Percentiles rank a stretch among this genome's conserved stretches.
phyloP scores from a whole-genome alignment of 2,113 vertebrate species.

The Dissostichus mawsoni region DNA sequence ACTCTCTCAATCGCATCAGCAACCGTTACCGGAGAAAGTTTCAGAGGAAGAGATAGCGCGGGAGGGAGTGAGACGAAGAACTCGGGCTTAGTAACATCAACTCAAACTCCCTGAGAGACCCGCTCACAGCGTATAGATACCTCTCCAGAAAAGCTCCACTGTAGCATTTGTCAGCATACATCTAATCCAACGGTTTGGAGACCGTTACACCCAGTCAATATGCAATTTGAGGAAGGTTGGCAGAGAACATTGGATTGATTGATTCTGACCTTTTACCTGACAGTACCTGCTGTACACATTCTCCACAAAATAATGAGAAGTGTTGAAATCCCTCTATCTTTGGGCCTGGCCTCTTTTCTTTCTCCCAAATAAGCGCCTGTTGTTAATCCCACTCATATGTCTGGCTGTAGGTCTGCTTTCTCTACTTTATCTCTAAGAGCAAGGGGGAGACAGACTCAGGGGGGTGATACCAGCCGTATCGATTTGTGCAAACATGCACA shows the following conservation, averaged over 20 bases:
- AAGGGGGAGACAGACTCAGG: slow-evolving; percentile 43
- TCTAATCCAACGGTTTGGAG: slow-evolving; percentile 61
- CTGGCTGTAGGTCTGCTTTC: slow-evolving; percentile 64
- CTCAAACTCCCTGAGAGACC: slow-evolving; percentile 40
- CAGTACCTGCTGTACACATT: slow-evolving; percentile 71
- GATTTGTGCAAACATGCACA: slow-evolving; percentile 63
- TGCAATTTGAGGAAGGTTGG: slow-evolving; percentile 76
- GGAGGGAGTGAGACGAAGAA: slow-evolving; percentile 36
- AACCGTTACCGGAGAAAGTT: slow-evolving; percentile 41
- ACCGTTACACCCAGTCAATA: slow-evolving; percentile 72
- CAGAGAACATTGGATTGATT: slow-evolving; percentile 76
- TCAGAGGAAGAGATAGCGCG: slow-evolving; percentile 7
- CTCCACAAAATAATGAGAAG: slow-evolving; percentile 76
- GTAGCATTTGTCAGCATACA: slow-evolving; percentile 64
- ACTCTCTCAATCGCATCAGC: slow-evolving; percentile 27
- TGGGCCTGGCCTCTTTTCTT: slow-evolving; percentile 65
- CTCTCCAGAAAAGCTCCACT: slow-evolving; percentile 36
- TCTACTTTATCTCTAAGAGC: slow-evolving; percentile 69
- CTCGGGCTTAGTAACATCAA: slow-evolving; percentile 43
- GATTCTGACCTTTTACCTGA: slow-evolving; percentile 79
- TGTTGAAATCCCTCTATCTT: slow-evolving; percentile 75
- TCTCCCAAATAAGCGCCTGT: slow-evolving; percentile 68
- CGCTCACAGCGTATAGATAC: slow-evolving; percentile 30
- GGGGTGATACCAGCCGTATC: slow-evolving; percentile 63
- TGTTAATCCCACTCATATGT: slow-evolving; percentile 77